Percentiles rank a stretch among this genome's conserved stretches.
Evolutionary conservation across 2,888 invertebrate genomes (phyloP).

Genomic region (Lithophane leautieri): DNA sequence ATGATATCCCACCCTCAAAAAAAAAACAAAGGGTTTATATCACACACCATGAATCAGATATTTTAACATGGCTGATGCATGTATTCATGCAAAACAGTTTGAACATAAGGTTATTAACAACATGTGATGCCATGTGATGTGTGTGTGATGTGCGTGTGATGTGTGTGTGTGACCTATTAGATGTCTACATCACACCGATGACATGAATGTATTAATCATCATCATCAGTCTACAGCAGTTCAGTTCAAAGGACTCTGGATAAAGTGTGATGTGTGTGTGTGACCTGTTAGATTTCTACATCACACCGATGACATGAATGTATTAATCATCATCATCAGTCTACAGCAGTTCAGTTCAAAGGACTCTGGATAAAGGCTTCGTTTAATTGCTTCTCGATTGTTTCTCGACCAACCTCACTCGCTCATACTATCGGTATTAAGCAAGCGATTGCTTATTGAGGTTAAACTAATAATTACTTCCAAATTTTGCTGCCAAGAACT

Average conservation of each 20-base stretch:
- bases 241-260: slow-evolving; percentile 19
- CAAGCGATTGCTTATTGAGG: slow-evolving; percentile 33
- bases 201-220: neutral
- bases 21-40: too few relatives aligned
- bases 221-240: neutral
- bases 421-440: slow-evolving; percentile 14
- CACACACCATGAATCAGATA: neutral
- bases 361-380: slow-evolving; percentile 24
- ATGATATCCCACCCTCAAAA: too few relatives aligned
- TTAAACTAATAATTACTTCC: slow-evolving; percentile 30
- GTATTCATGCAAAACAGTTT: slow-evolving; percentile 6
- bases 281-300: too few relatives aligned
- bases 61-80: slow-evolving; percentile 13
- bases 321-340: neutral
- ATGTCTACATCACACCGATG: slow-evolving; percentile 16
- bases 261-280: too few relatives aligned
- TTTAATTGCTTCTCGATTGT: slow-evolving; percentile 30
- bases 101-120: neutral
- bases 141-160: too few relatives aligned
- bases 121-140: too few relatives aligned
- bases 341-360: slow-evolving; percentile 19
- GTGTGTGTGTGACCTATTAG: too few relatives aligned
- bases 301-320: slow-evolving; percentile 13
- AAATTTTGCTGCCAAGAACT: slow-evolving; percentile 10
- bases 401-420: slow-evolving; percentile 19